Evolutionary conservation across 2,113 vertebrate genomes (phyloP).

Genomic region (Illadopsis cleaveri): DNA sequence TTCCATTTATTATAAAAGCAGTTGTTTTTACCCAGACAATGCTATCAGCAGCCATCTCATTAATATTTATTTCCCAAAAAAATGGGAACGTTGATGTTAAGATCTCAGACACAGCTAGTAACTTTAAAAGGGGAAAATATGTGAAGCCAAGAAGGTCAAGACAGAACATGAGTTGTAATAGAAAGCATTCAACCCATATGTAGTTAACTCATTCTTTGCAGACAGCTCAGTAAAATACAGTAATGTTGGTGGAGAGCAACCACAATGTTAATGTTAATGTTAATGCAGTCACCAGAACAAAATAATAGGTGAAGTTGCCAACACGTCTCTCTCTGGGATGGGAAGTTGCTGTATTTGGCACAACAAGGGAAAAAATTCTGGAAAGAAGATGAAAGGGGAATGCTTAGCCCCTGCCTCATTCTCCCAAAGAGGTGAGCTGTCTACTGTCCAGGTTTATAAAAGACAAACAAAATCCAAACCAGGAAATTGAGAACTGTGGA

Average conservation of each 20-base stretch:
- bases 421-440: background rate
- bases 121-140: constrained; percentile 14
- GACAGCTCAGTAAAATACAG: background rate
- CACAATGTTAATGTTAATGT: background rate
- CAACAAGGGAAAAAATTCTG: background rate
- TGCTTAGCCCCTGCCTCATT: background rate
- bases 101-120: background rate
- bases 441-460: background rate
- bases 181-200: background rate
- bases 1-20: constrained; percentile 52
- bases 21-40: constrained; percentile 45
- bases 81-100: background rate
- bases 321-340: background rate
- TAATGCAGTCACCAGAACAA: background rate
- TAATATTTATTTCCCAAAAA: constrained; percentile 69
- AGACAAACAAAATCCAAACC: background rate
- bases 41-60: constrained; percentile 55
- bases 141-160: constrained; percentile 9
- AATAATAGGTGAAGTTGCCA: background rate
- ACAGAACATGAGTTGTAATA: constrained; percentile 28
- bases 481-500: background rate
- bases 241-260: background rate
- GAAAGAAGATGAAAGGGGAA: background rate
- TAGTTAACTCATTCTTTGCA: background rate
- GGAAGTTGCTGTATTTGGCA: background rate